A percentile compares a stretch with the other conserved stretches of the same genome.
These are phyloP conservation scores for Antigone vipio DNA, from an alignment of 2,113 vertebrate species.

Conservation along the genomic window DNA sequence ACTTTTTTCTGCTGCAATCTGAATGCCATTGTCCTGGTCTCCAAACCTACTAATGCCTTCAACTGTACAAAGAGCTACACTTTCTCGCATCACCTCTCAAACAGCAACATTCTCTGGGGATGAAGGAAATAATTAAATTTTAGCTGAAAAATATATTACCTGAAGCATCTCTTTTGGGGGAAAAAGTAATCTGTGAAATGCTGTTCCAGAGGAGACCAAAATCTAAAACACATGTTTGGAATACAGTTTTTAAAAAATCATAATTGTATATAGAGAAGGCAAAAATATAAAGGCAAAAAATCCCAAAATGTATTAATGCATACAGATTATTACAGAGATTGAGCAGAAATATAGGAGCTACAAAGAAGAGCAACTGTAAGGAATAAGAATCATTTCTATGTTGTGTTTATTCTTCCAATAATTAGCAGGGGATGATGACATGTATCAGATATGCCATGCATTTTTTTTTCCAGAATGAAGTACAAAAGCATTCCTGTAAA, in stretches of 20 bases:
- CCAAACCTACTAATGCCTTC: not conserved
- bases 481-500: not conserved
- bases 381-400: not conserved
- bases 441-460: not conserved
- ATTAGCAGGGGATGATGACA: not conserved
- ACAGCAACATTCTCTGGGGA: not conserved
- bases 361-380: not conserved
- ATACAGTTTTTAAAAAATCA: not conserved
- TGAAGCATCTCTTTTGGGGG: not conserved
- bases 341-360: not conserved
- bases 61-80: not conserved
- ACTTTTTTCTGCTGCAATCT: not conserved
- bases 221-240: not conserved
- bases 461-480: not conserved
- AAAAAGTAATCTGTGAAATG: not conserved
- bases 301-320: not conserved
- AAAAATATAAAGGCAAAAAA: not conserved
- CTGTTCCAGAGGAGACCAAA: not conserved
- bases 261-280: not conserved
- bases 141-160: not conserved
- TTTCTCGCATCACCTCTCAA: not conserved
- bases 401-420: not conserved
- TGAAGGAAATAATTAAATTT: not conserved
- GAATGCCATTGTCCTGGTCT: not conserved
- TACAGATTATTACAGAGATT: not conserved